Evolutionary conservation across 2,888 invertebrate genomes (phyloP).

Genomic region (Lapara coniferarum): DNA sequence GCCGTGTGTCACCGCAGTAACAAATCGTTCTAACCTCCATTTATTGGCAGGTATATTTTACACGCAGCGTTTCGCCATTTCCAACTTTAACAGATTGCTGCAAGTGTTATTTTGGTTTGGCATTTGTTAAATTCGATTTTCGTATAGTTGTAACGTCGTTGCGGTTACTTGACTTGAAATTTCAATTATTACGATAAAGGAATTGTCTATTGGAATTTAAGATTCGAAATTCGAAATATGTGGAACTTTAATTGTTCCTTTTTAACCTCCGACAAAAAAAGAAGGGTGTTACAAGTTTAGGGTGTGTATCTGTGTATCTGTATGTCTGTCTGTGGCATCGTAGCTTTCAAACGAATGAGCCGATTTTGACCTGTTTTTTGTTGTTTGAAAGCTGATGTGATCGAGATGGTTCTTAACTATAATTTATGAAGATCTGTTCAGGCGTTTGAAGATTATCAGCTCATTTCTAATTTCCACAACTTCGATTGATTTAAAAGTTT

Average conservation of each 20-base stretch:
- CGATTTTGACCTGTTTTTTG: too few relatives aligned
- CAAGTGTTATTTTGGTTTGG: conserved; percentile 27
- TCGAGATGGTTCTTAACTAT: too few relatives aligned
- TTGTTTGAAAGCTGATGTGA: too few relatives aligned
- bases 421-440: too few relatives aligned
- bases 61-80: conserved; percentile 26
- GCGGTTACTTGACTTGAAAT: conserved; percentile 12
- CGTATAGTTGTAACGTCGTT: neutral
- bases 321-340: too few relatives aligned
- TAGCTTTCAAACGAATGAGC: too few relatives aligned
- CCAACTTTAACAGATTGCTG: conserved; percentile 29
- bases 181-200: conserved; percentile 14
- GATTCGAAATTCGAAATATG: too few relatives aligned
- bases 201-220: neutral
- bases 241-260: neutral
- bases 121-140: conserved; percentile 3
- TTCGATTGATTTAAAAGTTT: too few relatives aligned
- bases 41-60: conserved; percentile 57
- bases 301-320: too few relatives aligned
- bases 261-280: neutral
- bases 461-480: too few relatives aligned
- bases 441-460: too few relatives aligned
- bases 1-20: conserved; percentile 53
- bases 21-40: conserved; percentile 62
- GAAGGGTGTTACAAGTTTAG: too few relatives aligned